These are phyloP conservation scores for Tinamus major DNA, from an alignment of 2,797 vertebrate genomes.

Conservation along the genomic window DNA sequence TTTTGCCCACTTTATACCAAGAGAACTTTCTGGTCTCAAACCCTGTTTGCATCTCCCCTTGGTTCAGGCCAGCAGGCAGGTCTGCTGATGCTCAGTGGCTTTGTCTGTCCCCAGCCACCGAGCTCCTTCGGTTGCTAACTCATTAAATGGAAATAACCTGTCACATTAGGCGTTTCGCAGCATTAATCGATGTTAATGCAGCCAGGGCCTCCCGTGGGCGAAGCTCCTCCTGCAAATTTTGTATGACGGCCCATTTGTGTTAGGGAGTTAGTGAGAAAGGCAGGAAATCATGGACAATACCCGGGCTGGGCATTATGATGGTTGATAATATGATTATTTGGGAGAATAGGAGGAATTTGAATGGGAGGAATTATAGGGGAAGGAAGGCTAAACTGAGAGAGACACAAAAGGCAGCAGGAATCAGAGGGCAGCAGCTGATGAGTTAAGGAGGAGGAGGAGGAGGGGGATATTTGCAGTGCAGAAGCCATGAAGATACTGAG, in stretches of 20 bases:
- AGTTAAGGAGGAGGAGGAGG: neutral
- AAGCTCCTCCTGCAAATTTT: neutral
- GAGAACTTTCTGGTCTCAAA: neutral
- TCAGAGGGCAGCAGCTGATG: neutral
- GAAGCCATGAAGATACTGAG: neutral
- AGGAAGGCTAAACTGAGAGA: neutral
- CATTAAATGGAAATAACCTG: neutral
- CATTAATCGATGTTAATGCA: neutral
- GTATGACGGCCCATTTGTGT: neutral
- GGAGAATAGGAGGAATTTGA: neutral
- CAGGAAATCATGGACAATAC: neutral
- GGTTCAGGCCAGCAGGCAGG: neutral
- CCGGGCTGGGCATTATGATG: fast-evolving
- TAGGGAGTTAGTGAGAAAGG: neutral
- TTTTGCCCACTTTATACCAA: neutral
- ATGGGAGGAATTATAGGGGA: neutral
- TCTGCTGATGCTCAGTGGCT: neutral
- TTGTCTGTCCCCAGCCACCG: neutral
- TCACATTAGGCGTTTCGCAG: neutral
- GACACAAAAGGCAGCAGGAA: neutral
- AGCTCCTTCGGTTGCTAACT: neutral
- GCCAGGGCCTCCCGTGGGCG: neutral
- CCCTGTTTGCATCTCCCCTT: neutral
- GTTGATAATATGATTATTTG: neutral
- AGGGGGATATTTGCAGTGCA: neutral